Evolutionary conservation across 2,113 vertebrate genomes (phyloP).

Genomic region (Laticauda laticaudata): DNA sequence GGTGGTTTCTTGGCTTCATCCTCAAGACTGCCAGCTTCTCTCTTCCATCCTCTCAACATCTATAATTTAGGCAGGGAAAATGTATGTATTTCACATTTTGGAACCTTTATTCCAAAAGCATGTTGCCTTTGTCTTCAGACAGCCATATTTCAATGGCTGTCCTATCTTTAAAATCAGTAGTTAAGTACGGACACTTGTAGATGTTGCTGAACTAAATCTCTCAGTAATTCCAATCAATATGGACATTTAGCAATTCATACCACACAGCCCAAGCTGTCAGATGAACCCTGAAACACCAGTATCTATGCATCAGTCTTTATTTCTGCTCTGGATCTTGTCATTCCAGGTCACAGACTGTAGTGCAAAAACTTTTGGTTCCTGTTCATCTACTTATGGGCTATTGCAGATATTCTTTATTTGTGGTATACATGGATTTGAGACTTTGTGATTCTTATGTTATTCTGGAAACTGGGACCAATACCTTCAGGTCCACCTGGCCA

Average conservation of each 20-base stretch:
- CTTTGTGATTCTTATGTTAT: not conserved
- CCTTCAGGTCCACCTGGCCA: not conserved
- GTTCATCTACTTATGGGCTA: not conserved
- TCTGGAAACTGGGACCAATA: not conserved
- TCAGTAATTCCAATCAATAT: not conserved
- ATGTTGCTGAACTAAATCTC: not conserved
- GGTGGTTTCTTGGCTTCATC: not conserved
- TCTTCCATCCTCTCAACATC: not conserved
- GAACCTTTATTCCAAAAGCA: not conserved
- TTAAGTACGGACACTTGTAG: not conserved
- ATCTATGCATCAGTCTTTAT: not conserved
- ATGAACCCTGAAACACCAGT: not conserved
- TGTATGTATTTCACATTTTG: not conserved
- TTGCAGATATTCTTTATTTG: not conserved
- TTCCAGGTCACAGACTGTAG: not conserved
- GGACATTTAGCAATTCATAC: not conserved
- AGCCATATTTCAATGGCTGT: not conserved
- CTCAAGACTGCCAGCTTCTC: not conserved
- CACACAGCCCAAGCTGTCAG: not conserved
- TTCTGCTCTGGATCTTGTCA: not conserved
- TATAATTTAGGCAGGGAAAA: not conserved
- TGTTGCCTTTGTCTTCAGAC: not conserved
- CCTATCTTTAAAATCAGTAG: not conserved
- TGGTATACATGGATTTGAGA: not conserved
- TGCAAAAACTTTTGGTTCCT: not conserved